A percentile compares a stretch with the other conserved stretches of the same genome.
phyloP scores from a whole-genome alignment of 2,888 invertebrate genomes.

The Caenorhabditis imperialis region DNA sequence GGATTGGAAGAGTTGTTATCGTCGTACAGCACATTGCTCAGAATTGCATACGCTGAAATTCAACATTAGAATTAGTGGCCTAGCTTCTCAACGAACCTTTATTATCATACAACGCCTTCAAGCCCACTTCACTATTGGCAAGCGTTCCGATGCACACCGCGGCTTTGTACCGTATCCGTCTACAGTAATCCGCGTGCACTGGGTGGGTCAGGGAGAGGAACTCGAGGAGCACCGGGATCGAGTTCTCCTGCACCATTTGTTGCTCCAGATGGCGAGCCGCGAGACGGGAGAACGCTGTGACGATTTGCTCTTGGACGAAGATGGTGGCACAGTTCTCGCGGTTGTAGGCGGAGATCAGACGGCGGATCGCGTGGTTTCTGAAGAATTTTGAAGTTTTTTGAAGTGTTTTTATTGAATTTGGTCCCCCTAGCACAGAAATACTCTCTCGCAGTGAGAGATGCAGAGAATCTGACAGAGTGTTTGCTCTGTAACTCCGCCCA shows the following conservation, averaged over 20 bases:
- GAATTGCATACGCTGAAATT: constrained; percentile 64
- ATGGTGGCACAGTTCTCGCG: constrained; percentile 63
- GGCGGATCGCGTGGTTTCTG: constrained; percentile 68
- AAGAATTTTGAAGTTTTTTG: constrained; percentile 5
- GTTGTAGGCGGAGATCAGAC: constrained; percentile 64
- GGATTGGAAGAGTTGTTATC: constrained; percentile 67
- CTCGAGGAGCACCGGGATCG: constrained; percentile 70
- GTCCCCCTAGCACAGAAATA: too few relatives aligned
- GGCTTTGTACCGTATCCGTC: constrained; percentile 73
- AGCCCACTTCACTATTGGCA: constrained; percentile 69
- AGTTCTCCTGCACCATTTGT: constrained; percentile 68
- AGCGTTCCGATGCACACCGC: constrained; percentile 75
- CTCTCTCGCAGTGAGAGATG: too few relatives aligned
- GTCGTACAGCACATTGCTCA: constrained; percentile 65
- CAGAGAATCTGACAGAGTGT: too few relatives aligned
- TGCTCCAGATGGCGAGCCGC: constrained; percentile 71
- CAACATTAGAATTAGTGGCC: too few relatives aligned
- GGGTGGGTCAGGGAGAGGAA: constrained; percentile 68
- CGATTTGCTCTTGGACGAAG: constrained; percentile 75
- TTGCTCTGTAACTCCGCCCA: too few relatives aligned
- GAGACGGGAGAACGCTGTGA: constrained; percentile 71
- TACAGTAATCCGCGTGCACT: constrained; percentile 67
- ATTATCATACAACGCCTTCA: constrained; percentile 69
- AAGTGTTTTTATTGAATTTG: too few relatives aligned
- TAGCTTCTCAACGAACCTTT: constrained; percentile 69